These are phyloP conservation scores for Erpetoichthys calabaricus DNA, from an alignment of 2,797 vertebrate species.

Conservation along the genomic window DNA sequence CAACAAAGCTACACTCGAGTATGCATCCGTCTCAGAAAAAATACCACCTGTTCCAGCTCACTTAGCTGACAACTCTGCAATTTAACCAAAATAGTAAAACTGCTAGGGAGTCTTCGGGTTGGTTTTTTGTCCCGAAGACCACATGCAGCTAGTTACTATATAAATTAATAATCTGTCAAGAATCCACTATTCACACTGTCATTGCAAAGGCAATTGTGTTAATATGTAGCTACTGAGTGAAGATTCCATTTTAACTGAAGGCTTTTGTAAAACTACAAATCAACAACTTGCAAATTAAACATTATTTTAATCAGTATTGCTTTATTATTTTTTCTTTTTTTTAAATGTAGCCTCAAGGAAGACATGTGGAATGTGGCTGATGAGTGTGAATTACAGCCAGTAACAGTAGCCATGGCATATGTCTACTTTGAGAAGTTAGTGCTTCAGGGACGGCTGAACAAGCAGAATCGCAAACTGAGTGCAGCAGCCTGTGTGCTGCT, in stretches of 20 bases:
- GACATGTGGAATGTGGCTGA: constrained; percentile 85
- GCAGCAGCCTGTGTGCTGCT: constrained; percentile 82
- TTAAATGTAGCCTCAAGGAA: constrained; percentile 65
- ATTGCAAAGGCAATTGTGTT: constrained; percentile 14
- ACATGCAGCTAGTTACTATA: too few species aligned
- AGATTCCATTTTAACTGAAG: too few species aligned
- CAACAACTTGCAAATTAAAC: too few species aligned
- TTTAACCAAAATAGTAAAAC: too few species aligned
- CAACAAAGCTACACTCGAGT: too few species aligned
- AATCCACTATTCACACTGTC: constrained; percentile 13
- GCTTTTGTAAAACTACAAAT: too few species aligned
- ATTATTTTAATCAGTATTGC: not conserved
- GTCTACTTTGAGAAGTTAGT: constrained; percentile 98
- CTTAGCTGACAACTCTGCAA: too few species aligned
- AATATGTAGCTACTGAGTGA: constrained; percentile 4
- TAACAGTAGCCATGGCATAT: constrained; percentile 84
- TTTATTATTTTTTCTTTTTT: not conserved
- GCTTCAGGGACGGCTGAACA: constrained; percentile 87
- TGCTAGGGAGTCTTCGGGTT: too few species aligned
- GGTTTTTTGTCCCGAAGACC: too few species aligned
- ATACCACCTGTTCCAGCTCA: too few species aligned
- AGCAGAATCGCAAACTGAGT: constrained; percentile 95
- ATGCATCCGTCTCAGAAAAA: too few species aligned
- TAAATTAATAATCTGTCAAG: not conserved
- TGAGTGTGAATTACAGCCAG: constrained; percentile 79